Evolutionary conservation across 2,888 invertebrate species (phyloP).

Genomic region (Dynastes tityus): DNA sequence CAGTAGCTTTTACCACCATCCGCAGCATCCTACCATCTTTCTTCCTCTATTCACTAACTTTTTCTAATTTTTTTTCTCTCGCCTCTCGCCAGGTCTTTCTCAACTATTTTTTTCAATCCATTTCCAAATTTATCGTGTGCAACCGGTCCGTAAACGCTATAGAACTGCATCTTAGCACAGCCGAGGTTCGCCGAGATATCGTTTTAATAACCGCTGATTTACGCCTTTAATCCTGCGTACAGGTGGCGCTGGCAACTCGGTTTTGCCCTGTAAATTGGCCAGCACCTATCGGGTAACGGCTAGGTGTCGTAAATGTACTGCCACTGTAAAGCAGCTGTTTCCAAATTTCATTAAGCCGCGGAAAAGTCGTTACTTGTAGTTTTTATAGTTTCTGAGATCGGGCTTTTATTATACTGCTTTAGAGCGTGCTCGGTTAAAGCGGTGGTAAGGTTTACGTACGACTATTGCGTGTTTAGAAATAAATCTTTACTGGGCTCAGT

Average conservation of each 20-base stretch:
- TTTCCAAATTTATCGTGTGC: constrained; percentile 36
- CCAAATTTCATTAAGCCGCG: constrained; percentile 31
- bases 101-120: too few relatives aligned
- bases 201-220: constrained; percentile 65
- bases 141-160: constrained; percentile 8
- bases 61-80: neutral
- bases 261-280: constrained; percentile 17
- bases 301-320: constrained; percentile 1
- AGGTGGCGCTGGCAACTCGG: constrained; percentile 62
- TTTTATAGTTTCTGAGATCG: constrained; percentile 20
- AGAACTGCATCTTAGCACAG: constrained; percentile 19
- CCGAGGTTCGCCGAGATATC: constrained; percentile 54
- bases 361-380: constrained; percentile 2
- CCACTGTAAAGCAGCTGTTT: constrained; percentile 16
- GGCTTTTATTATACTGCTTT: neutral
- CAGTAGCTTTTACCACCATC: neutral
- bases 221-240: constrained; percentile 62
- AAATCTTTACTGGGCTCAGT: too few relatives aligned
- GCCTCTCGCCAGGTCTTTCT: neutral
- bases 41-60: neutral
- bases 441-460: too few relatives aligned
- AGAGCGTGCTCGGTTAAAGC: too few relatives aligned
- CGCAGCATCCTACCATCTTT: neutral
- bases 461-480: too few relatives aligned
- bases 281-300: neutral